These are phyloP conservation scores for Elgonia sp. DNA, from an alignment of 2,888 invertebrate genomes.

Conservation along the genomic window DNA sequence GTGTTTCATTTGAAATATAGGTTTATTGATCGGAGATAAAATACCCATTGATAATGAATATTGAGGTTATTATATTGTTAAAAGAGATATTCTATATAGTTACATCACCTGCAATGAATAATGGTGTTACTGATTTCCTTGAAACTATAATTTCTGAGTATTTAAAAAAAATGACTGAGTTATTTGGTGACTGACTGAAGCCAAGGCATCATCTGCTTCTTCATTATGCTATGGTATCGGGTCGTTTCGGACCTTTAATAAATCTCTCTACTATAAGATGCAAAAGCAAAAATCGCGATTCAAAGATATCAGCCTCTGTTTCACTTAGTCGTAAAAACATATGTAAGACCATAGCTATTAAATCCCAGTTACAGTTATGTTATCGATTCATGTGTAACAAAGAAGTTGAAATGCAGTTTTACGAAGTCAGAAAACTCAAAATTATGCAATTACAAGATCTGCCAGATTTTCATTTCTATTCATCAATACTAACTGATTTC, in stretches of 20 bases:
- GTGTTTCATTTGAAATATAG: constrained; percentile 49
- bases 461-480: constrained; percentile 39
- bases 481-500: background rate
- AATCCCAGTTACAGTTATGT: constrained; percentile 28
- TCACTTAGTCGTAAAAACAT: constrained; percentile 36
- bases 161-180: constrained; percentile 34
- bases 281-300: constrained; percentile 68
- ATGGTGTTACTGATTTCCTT: constrained; percentile 50
- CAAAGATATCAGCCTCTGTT: constrained; percentile 28
- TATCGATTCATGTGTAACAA: constrained; percentile 11
- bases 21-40: constrained; percentile 37
- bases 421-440: background rate
- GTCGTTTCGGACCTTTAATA: constrained; percentile 63
- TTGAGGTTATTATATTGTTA: constrained; percentile 26
- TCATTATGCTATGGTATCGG: constrained; percentile 48
- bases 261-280: constrained; percentile 71
- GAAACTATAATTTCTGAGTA: constrained; percentile 60
- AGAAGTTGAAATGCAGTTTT: background rate
- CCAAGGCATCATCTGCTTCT: constrained; percentile 68
- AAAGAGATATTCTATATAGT: constrained; percentile 45
- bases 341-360: constrained; percentile 38
- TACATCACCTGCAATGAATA: constrained; percentile 43
- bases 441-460: constrained; percentile 10
- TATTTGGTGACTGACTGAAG: constrained; percentile 59
- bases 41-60: constrained; percentile 35